Evolutionary conservation across 2,113 vertebrate species (phyloP).

Genomic region (Chaetodon trifascialis): DNA sequence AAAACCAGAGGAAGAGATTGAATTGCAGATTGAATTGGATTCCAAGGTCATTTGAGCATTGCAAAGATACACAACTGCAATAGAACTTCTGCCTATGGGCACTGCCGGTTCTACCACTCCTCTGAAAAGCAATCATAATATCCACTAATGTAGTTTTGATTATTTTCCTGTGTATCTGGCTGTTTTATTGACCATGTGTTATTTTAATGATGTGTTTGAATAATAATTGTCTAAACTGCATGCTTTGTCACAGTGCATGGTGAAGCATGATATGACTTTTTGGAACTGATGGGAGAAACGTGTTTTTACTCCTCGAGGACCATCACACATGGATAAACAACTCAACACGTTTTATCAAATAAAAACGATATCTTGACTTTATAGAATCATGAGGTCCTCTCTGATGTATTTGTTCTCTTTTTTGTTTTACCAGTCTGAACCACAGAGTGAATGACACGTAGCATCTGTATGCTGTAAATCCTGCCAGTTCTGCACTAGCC

Average conservation of each 20-base stretch:
- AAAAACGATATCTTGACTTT: background rate
- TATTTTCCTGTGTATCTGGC: slow-evolving; percentile 40
- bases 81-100: slow-evolving; percentile 36
- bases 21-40: slow-evolving; percentile 78
- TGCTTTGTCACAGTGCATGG: background rate
- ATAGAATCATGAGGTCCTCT: background rate
- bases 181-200: slow-evolving; percentile 51
- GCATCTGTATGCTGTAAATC: background rate
- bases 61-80: slow-evolving; percentile 56
- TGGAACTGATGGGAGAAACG: slow-evolving; percentile 7
- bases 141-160: slow-evolving; percentile 35
- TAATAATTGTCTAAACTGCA: slow-evolving; percentile 14
- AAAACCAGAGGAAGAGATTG: slow-evolving; percentile 66
- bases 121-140: slow-evolving; percentile 63
- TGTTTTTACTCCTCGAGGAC: slow-evolving; percentile 21
- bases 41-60: slow-evolving; percentile 75
- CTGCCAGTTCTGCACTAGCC: background rate
- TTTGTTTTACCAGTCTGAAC: background rate
- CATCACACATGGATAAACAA: background rate
- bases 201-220: slow-evolving; percentile 34
- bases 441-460: background rate
- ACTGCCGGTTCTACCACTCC: background rate
- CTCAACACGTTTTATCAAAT: slow-evolving; percentile 21
- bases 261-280: slow-evolving; percentile 14
- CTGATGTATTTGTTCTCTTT: background rate